These are phyloP conservation scores for Zaprionus ornatus DNA, from an alignment of 1,140 invertebrate species.

Conservation along the genomic window DNA sequence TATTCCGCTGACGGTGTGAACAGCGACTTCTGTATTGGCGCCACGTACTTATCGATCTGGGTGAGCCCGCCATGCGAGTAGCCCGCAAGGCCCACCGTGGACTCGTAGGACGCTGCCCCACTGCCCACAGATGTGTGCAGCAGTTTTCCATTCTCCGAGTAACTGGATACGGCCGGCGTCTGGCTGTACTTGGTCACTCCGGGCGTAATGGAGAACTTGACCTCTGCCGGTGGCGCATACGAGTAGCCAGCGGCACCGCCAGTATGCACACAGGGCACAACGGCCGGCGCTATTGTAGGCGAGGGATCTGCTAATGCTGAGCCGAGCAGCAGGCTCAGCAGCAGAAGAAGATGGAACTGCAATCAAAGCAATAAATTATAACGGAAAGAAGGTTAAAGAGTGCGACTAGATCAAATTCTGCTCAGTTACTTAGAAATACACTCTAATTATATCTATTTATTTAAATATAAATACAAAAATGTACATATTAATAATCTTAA, in stretches of 20 bases:
- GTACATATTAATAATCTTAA: no score
- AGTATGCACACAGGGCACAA: slow-evolving; percentile 70
- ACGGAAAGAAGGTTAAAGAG: background rate
- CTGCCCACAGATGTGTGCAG: slow-evolving; percentile 67
- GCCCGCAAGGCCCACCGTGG: slow-evolving; percentile 53
- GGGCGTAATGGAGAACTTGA: slow-evolving; percentile 76
- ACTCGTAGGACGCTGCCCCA: slow-evolving; percentile 58
- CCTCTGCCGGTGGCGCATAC: slow-evolving; percentile 63
- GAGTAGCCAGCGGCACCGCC: slow-evolving; percentile 56
- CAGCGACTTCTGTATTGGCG: slow-evolving; percentile 59
- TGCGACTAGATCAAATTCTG: no score
- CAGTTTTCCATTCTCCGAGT: slow-evolving; percentile 68
- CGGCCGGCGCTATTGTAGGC: slow-evolving; percentile 52
- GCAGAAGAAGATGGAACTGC: slow-evolving; percentile 46
- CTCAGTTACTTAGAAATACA: no score
- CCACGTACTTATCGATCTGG: slow-evolving; percentile 66
- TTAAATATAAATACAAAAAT: background rate
- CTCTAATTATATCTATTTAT: background rate
- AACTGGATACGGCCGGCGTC: slow-evolving; percentile 64
- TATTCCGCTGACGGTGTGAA: slow-evolving; percentile 66
- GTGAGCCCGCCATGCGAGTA: slow-evolving; percentile 58
- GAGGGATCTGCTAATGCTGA: slow-evolving; percentile 58
- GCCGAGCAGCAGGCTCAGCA: slow-evolving; percentile 61
- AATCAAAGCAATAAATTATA: background rate
- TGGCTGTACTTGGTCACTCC: slow-evolving; percentile 67